phyloP scores from a whole-genome alignment of 2,888 invertebrate species.

The Hedya salicella region DNA sequence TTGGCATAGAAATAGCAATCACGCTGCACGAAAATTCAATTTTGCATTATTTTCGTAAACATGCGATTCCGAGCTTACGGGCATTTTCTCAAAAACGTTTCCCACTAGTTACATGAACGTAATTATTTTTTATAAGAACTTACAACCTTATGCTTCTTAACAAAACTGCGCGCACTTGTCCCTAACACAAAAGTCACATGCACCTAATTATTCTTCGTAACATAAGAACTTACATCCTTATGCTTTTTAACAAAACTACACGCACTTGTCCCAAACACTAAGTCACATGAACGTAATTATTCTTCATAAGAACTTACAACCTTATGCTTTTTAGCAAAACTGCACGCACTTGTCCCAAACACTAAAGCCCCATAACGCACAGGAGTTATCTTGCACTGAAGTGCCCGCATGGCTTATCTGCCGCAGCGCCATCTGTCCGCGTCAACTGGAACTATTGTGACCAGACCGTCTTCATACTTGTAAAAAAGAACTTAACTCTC shows the following conservation, averaged over 20 bases:
- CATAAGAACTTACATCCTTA: not conserved
- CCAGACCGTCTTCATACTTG: not conserved
- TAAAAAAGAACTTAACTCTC: not conserved
- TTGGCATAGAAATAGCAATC: constrained; percentile 3
- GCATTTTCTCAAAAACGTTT: too few species aligned
- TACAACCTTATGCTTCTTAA: constrained; percentile 1
- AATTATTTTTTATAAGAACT: too few species aligned
- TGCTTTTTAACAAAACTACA: constrained; percentile 4
- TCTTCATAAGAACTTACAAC: too few species aligned
- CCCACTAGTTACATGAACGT: too few species aligned
- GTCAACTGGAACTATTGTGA: constrained; percentile 33
- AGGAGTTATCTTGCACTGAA: constrained; percentile 23
- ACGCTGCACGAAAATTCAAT: constrained; percentile 4
- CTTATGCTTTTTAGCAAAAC: not conserved
- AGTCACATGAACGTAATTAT: too few species aligned
- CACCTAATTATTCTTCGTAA: too few species aligned
- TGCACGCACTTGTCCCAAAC: constrained; percentile 11
- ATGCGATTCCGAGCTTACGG: too few species aligned
- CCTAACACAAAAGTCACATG: constrained; percentile 5
- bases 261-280: constrained; percentile 6
- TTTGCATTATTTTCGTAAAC: not conserved
- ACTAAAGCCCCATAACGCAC: constrained; percentile 12
- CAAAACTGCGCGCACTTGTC: constrained; percentile 8
- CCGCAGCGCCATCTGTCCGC: constrained; percentile 30
- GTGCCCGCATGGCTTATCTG: constrained; percentile 41